These are phyloP conservation scores for Ophion costatus DNA, from an alignment of 2,888 invertebrate species.

Conservation along the genomic window DNA sequence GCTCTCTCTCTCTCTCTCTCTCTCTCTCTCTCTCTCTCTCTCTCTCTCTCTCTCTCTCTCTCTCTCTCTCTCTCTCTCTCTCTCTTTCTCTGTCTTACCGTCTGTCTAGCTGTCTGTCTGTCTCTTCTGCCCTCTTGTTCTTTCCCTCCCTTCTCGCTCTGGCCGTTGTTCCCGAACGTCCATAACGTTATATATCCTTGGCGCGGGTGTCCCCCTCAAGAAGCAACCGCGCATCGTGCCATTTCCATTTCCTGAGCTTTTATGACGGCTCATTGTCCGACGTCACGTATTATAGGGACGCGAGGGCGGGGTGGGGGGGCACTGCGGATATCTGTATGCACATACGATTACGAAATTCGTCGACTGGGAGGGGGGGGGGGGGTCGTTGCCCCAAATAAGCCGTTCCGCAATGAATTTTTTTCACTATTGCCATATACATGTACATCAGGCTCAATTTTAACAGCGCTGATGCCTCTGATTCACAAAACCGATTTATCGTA, in stretches of 20 bases:
- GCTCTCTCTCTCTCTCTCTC: slow-evolving; percentile 26
- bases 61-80: slow-evolving; percentile 19
- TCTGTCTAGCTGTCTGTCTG: slow-evolving; percentile 2
- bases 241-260: slow-evolving; percentile 71
- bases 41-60: slow-evolving; percentile 11
- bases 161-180: slow-evolving; percentile 26
- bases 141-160: slow-evolving; percentile 6
- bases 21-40: slow-evolving; percentile 21
- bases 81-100: slow-evolving; percentile 4
- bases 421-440: neutral
- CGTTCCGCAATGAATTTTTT: neutral
- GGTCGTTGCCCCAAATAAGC: neutral
- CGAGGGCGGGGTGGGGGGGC: neutral
- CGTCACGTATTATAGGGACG: slow-evolving; percentile 10
- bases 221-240: slow-evolving; percentile 63
- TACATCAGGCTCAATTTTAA: too few species aligned
- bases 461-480: too few species aligned
- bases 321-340: slow-evolving; percentile 10
- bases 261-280: slow-evolving; percentile 66
- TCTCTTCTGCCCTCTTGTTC: slow-evolving; percentile 27
- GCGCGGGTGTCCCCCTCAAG: slow-evolving; percentile 66
- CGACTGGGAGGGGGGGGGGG: neutral
- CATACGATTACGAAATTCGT: slow-evolving; percentile 5
- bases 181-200: slow-evolving; percentile 53
- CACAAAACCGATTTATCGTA: too few species aligned